These are phyloP conservation scores for Mimachlamys varia DNA, from an alignment of 2,888 invertebrate species.

Conservation along the genomic window DNA sequence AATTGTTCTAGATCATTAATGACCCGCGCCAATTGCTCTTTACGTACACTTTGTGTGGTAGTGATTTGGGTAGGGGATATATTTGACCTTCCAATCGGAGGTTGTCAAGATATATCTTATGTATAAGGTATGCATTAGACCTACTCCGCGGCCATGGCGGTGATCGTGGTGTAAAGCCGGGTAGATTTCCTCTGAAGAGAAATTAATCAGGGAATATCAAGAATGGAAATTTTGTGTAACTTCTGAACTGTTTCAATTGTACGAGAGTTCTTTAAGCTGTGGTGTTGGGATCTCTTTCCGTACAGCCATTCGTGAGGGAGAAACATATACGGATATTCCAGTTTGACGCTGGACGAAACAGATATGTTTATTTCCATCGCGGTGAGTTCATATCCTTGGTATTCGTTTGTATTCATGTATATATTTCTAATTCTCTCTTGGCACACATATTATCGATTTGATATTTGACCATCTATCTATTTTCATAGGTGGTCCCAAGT, in stretches of 20 bases:
- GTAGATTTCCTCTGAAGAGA: too few relatives aligned
- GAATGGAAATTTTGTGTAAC: not conserved
- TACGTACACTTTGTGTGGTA: not conserved
- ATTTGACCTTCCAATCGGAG: not conserved
- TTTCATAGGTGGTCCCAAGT: too few relatives aligned
- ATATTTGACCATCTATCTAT: not conserved
- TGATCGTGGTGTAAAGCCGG: not conserved
- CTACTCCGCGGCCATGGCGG: not conserved
- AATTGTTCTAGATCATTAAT: not conserved
- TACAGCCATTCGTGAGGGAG: not conserved
- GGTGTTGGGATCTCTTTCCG: not conserved
- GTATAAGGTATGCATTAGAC: not conserved
- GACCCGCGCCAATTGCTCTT: not conserved
- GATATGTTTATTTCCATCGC: not conserved
- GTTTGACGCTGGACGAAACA: not conserved
- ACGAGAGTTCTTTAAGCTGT: not conserved
- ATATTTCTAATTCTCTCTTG: not conserved
- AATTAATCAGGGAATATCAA: not conserved
- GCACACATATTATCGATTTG: not conserved
- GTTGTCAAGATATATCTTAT: not conserved
- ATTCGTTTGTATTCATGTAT: not conserved
- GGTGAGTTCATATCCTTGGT: not conserved
- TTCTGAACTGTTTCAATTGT: not conserved
- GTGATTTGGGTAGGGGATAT: not conserved
- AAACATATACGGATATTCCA: not conserved